Percentiles rank a stretch among this genome's conserved stretches.
Evolutionary conservation across 2,113 vertebrate species (phyloP).

Genomic region (Odontesthes bonariensis): DNA sequence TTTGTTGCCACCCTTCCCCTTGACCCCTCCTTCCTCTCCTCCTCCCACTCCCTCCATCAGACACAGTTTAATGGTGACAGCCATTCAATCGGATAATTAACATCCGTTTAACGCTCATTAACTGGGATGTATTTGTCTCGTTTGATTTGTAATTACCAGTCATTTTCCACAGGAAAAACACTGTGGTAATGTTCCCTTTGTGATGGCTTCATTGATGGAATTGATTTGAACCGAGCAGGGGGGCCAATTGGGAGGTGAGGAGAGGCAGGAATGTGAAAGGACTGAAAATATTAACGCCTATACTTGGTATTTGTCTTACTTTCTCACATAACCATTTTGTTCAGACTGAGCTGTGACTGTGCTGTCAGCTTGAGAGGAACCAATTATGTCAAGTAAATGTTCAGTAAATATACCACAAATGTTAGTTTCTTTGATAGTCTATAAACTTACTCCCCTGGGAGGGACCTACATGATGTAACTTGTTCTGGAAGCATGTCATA

Average conservation of each 20-base stretch:
- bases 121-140: slow-evolving; percentile 77
- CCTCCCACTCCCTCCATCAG: slow-evolving; percentile 68
- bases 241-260: slow-evolving; percentile 20
- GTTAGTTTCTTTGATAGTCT: no score
- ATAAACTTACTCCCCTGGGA: no score
- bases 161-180: slow-evolving; percentile 75
- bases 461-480: no score
- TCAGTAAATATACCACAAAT: no score
- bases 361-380: neutral
- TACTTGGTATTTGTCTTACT: neutral
- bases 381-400: neutral
- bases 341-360: neutral
- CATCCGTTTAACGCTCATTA: slow-evolving; percentile 83
- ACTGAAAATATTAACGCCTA: slow-evolving; percentile 8
- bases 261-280: slow-evolving; percentile 27
- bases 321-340: neutral
- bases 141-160: slow-evolving; percentile 81
- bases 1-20: slow-evolving; percentile 21
- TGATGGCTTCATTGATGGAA: slow-evolving; percentile 73
- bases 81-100: slow-evolving; percentile 85
- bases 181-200: slow-evolving; percentile 61
- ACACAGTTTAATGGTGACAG: slow-evolving; percentile 80
- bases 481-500: no score
- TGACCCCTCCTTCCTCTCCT: neutral
- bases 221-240: slow-evolving; percentile 73